Percentiles rank a stretch among this genome's conserved stretches.
Evolutionary conservation across 2,797 vertebrate genomes (phyloP).

Genomic region (Cuniculus paca): DNA sequence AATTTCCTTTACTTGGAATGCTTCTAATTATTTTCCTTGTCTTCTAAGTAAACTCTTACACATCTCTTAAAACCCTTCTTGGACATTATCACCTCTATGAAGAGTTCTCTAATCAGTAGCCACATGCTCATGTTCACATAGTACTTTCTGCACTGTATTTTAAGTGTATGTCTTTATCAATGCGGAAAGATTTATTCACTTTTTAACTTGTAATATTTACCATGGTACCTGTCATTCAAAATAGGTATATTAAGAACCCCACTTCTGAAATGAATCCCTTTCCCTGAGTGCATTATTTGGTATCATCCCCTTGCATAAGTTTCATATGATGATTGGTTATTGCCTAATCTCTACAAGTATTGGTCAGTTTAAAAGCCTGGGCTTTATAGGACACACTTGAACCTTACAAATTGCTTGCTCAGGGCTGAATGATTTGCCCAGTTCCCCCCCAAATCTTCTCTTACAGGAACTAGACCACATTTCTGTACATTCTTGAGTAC

Average conservation of each 20-base stretch:
- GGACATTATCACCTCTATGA: neutral
- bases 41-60: neutral
- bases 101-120: neutral
- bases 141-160: neutral
- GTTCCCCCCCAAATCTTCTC: neutral
- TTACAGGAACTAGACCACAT: neutral
- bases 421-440: neutral
- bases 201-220: conserved; percentile 45
- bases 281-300: neutral
- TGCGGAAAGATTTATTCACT: conserved; percentile 26
- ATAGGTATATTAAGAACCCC: neutral
- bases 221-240: neutral
- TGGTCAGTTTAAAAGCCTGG: neutral
- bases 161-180: conserved; percentile 9
- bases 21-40: neutral
- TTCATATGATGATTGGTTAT: neutral
- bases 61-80: neutral
- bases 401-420: neutral
- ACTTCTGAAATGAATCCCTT: neutral
- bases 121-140: neutral
- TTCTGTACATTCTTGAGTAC: neutral
- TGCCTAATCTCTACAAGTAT: neutral
- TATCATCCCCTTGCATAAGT: neutral
- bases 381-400: neutral
- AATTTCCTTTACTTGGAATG: neutral